A percentile compares a stretch with the other conserved stretches of the same genome.
Conservation (phyloP, 2,888 invertebrate species). For the Plebejus argus region DNA sequence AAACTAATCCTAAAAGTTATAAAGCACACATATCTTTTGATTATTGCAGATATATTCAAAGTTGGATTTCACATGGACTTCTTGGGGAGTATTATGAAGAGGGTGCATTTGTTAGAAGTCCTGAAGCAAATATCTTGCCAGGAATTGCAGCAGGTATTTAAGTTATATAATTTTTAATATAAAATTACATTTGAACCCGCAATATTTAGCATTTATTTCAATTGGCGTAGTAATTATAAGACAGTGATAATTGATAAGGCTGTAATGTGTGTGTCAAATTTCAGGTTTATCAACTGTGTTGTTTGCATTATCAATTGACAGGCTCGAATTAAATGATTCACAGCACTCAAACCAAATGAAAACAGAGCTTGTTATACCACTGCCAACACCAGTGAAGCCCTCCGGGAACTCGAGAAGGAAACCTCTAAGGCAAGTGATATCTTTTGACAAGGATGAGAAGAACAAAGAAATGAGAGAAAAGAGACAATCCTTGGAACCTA, state of each 20-base stretch:
- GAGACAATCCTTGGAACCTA: conserved; percentile 46
- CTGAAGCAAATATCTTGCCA: conserved; percentile 90
- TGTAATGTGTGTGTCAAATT: conserved; percentile 45
- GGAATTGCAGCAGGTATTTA: conserved; percentile 90
- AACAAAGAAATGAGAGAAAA: conserved; percentile 49
- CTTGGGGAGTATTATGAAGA: conserved; percentile 90
- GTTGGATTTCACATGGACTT: conserved; percentile 85
- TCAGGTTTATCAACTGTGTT: conserved; percentile 92
- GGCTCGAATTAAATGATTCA: conserved; percentile 87
- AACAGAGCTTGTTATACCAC: conserved; percentile 86
- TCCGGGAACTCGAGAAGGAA: conserved; percentile 65
- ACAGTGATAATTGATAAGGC: conserved; percentile 7
- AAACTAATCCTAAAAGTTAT: background rate
- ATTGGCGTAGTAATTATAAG: background rate
- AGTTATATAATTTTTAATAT: background rate
- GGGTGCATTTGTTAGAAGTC: conserved; percentile 91
- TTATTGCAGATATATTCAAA: conserved; percentile 83
- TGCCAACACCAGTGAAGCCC: conserved; percentile 82
- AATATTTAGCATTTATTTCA: background rate
- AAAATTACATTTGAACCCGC: too few relatives aligned
- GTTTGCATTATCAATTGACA: conserved; percentile 96
- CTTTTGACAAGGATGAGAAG: conserved; percentile 71
- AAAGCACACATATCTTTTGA: background rate
- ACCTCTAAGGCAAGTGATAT: conserved; percentile 74
- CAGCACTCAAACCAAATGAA: conserved; percentile 71